phyloP scores from a whole-genome alignment of 2,888 invertebrate genomes.

The Oligia fasciuncula region DNA sequence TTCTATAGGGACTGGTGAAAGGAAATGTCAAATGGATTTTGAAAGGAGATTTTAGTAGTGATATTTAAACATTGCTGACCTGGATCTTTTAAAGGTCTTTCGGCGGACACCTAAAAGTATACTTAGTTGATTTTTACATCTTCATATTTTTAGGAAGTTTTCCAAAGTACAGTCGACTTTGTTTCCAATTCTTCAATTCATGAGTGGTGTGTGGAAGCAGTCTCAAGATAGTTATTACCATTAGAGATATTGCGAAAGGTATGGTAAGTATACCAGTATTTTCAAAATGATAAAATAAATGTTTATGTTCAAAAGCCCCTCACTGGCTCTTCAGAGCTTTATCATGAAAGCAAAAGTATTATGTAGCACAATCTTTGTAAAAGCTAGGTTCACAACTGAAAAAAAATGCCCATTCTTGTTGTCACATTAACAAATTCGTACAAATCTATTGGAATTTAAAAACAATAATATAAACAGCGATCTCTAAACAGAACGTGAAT shows the following conservation, averaged over 20 bases:
- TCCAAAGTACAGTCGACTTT: too few species aligned
- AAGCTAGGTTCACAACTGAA: too few species aligned
- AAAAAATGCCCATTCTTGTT: neutral
- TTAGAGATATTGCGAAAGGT: too few species aligned
- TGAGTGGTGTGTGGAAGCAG: too few species aligned
- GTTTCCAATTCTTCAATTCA: neutral
- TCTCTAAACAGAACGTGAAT: constrained; percentile 16
- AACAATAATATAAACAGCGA: constrained; percentile 8
- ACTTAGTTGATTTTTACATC: neutral
- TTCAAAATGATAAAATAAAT: too few species aligned
- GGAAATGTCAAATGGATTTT: constrained; percentile 16
- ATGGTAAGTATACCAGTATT: too few species aligned
- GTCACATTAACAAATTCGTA: constrained; percentile 29
- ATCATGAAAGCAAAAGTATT: constrained; percentile 17
- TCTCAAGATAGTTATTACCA: too few species aligned
- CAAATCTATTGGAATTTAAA: constrained; percentile 7
- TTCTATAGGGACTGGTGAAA: constrained; percentile 9
- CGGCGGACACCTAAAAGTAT: neutral
- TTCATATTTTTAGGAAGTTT: too few species aligned
- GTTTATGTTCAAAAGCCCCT: neutral
- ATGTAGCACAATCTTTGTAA: neutral
- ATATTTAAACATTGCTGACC: neutral
- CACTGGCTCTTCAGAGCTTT: neutral
- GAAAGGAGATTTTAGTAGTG: neutral
- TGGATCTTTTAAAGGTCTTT: neutral